phyloP scores from a whole-genome alignment of 2,797 vertebrate species.

The Protonibea diacanthus region DNA sequence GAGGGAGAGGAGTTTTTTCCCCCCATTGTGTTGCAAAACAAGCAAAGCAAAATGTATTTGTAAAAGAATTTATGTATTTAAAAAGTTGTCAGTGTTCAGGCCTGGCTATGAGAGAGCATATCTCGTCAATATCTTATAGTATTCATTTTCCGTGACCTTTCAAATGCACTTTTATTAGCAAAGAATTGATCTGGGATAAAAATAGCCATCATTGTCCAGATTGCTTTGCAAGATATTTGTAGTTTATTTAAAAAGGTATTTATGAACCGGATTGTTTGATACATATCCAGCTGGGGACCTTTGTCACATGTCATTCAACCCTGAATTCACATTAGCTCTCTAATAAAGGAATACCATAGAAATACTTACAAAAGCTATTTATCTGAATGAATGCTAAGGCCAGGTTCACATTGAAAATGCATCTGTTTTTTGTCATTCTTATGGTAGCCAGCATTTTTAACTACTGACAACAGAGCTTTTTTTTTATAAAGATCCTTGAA shows the following conservation, averaged over 20 bases:
- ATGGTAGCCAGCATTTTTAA: background rate
- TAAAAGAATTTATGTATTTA: conserved; percentile 40
- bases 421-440: background rate
- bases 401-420: background rate
- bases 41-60: conserved; percentile 56
- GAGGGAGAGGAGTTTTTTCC: conserved; percentile 45
- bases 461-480: background rate
- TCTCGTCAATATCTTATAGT: background rate
- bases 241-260: background rate
- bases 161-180: background rate
- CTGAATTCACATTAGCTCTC: background rate
- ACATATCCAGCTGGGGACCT: conserved; percentile 6
- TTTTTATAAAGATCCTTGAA: background rate
- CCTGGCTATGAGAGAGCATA: background rate
- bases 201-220: background rate
- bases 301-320: background rate
- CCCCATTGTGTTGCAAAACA: conserved; percentile 63
- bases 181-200: background rate
- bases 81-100: conserved; percentile 21
- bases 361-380: background rate
- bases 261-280: background rate
- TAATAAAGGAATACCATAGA: background rate
- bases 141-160: background rate
- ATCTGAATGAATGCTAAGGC: conserved; percentile 9
- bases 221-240: background rate